A percentile compares a stretch with the other conserved stretches of the same genome.
Evolutionary conservation across 2,888 invertebrate species (phyloP).

Genomic region (Ommatoiulus sabulosus): DNA sequence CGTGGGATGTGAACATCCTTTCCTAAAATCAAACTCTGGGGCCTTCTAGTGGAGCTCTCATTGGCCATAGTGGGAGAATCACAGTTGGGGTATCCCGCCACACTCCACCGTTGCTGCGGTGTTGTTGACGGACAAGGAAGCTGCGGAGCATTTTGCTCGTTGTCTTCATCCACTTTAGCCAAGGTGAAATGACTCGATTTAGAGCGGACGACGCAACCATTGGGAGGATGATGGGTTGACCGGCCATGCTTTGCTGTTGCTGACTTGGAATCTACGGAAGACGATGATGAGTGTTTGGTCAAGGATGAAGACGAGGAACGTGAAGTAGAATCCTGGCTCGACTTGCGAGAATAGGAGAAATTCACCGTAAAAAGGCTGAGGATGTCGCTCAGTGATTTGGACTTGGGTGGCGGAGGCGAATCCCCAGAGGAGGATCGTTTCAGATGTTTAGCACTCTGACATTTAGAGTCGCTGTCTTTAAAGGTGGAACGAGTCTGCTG

Average conservation of each 20-base stretch:
- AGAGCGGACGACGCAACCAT: conserved; percentile 38
- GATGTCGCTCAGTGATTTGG: conserved; percentile 86
- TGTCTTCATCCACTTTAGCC: conserved; percentile 58
- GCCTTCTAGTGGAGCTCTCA: conserved; percentile 18
- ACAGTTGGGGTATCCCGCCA: conserved; percentile 41
- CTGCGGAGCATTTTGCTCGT: conserved; percentile 33
- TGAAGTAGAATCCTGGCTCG: conserved; percentile 57
- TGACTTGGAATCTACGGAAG: conserved; percentile 52
- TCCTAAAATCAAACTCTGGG: conserved; percentile 57
- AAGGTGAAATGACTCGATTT: conserved; percentile 58
- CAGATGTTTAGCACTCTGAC: conserved; percentile 45
- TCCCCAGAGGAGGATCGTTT: conserved; percentile 48
- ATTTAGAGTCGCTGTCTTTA: not conserved
- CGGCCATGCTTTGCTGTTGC: not conserved
- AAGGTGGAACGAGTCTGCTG: not conserved
- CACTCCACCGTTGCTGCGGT: conserved; percentile 51
- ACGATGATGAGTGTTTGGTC: conserved; percentile 54
- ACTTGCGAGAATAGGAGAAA: conserved; percentile 73
- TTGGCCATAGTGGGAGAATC: not conserved
- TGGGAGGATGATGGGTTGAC: not conserved
- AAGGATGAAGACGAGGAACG: conserved; percentile 50
- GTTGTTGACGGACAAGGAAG: not conserved
- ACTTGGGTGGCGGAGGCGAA: conserved; percentile 70
- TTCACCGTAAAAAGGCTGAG: conserved; percentile 71
- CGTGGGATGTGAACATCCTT: conserved; percentile 55